Evolutionary conservation across 2,888 invertebrate genomes (phyloP).

Genomic region (Sclerodermus sp.): DNA sequence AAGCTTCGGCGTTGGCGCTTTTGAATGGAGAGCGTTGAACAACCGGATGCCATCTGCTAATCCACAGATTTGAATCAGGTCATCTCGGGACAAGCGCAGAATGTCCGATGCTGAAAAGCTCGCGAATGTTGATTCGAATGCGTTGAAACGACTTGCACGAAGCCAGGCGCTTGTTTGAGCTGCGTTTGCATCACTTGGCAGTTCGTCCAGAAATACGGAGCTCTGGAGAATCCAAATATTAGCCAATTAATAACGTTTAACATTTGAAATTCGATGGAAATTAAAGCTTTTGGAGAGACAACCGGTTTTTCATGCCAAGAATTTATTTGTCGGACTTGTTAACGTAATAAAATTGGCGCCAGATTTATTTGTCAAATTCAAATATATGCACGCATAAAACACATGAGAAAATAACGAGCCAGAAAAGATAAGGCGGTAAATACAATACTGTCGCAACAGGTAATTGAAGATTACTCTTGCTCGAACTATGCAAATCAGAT

Average conservation of each 20-base stretch:
- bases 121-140: constrained; percentile 75
- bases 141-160: constrained; percentile 73
- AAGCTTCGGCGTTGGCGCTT: constrained; percentile 73
- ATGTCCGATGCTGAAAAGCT: constrained; percentile 89
- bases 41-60: constrained; percentile 91
- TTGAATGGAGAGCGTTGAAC: constrained; percentile 85
- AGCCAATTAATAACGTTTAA: background rate
- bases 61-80: constrained; percentile 92
- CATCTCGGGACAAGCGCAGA: constrained; percentile 84
- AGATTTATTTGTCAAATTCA: too few relatives aligned
- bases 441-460: too few relatives aligned
- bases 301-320: too few relatives aligned
- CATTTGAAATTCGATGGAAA: too few relatives aligned
- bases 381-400: too few relatives aligned
- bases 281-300: too few relatives aligned
- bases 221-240: constrained; percentile 10
- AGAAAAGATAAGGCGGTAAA: too few relatives aligned
- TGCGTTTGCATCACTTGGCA: constrained; percentile 71
- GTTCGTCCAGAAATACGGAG: constrained; percentile 14
- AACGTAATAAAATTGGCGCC: too few relatives aligned
- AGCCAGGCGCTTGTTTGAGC: constrained; percentile 81
- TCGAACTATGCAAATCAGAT: too few relatives aligned
- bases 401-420: too few relatives aligned
- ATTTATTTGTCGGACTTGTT: too few relatives aligned
- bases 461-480: too few relatives aligned